These are phyloP conservation scores for Ciconia boyciana DNA, from an alignment of 2,113 vertebrate species.

Conservation along the genomic window DNA sequence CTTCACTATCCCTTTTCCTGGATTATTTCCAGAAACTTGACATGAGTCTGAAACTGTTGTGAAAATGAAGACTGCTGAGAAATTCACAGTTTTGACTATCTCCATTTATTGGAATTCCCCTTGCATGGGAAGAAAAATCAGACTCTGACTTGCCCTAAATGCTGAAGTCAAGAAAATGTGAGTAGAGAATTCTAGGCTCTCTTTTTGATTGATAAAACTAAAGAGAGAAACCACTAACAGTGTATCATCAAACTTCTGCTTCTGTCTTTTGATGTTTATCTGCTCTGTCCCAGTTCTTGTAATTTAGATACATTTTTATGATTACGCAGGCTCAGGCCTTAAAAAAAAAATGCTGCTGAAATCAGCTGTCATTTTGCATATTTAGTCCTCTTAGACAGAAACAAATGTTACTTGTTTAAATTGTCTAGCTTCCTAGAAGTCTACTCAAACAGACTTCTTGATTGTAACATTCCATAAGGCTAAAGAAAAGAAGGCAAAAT, in stretches of 20 bases:
- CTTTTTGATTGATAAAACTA: background rate
- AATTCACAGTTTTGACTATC: background rate
- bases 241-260: background rate
- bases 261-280: background rate
- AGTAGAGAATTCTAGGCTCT: background rate
- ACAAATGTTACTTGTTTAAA: background rate
- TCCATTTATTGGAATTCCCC: background rate
- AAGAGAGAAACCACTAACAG: background rate
- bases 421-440: background rate
- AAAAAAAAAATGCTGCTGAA: background rate
- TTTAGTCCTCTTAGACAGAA: background rate
- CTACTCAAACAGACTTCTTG: background rate
- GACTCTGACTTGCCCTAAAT: background rate
- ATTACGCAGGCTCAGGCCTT: background rate
- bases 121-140: background rate
- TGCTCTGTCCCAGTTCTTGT: background rate
- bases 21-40: background rate
- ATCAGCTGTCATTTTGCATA: background rate
- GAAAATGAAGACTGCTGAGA: background rate
- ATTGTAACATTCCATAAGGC: background rate
- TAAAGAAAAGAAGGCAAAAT: background rate
- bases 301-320: background rate
- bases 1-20: background rate
- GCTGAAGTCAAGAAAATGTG: background rate
- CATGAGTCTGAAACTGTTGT: background rate